Percentiles rank a stretch among this genome's conserved stretches.
phyloP scores from a whole-genome alignment of 2,797 vertebrate species.

The Carcharodon carcharias region DNA sequence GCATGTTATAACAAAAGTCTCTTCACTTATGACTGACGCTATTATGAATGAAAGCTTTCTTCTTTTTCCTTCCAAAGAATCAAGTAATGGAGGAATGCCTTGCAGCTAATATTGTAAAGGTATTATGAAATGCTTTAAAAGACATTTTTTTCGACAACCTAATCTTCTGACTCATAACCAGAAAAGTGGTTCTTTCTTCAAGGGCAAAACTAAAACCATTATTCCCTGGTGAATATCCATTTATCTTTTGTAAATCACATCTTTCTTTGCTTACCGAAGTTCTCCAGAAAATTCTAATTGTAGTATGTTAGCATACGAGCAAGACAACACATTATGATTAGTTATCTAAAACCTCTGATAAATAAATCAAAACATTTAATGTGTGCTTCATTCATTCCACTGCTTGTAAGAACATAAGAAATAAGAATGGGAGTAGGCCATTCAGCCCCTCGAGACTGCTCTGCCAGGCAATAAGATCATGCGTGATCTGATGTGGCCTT shows the following conservation, averaged over 20 bases:
- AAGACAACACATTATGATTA: background rate
- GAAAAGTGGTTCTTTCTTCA: constrained; percentile 34
- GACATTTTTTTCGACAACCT: constrained; percentile 22
- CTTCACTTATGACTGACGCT: constrained; percentile 15
- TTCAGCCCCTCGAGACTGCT: background rate
- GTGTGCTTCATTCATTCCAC: background rate
- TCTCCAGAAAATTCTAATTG: background rate
- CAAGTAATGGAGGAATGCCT: background rate
- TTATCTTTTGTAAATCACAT: constrained; percentile 23
- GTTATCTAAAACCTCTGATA: background rate
- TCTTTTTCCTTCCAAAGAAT: background rate
- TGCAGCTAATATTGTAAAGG: constrained; percentile 28
- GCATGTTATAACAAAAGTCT: constrained; percentile 34
- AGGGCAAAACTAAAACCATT: constrained; percentile 22
- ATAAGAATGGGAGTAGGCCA: background rate
- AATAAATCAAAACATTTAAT: background rate
- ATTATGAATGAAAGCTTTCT: constrained; percentile 31
- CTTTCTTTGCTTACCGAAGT: background rate
- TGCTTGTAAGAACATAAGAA: background rate
- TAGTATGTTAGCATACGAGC: background rate
- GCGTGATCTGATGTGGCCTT: background rate
- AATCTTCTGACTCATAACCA: constrained; percentile 18
- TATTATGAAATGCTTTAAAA: constrained; percentile 33
- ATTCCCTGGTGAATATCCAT: constrained; percentile 24
- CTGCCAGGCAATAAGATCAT: background rate